These are phyloP conservation scores for Vireo altiloquus DNA, from an alignment of 2,113 vertebrate species.

Conservation along the genomic window DNA sequence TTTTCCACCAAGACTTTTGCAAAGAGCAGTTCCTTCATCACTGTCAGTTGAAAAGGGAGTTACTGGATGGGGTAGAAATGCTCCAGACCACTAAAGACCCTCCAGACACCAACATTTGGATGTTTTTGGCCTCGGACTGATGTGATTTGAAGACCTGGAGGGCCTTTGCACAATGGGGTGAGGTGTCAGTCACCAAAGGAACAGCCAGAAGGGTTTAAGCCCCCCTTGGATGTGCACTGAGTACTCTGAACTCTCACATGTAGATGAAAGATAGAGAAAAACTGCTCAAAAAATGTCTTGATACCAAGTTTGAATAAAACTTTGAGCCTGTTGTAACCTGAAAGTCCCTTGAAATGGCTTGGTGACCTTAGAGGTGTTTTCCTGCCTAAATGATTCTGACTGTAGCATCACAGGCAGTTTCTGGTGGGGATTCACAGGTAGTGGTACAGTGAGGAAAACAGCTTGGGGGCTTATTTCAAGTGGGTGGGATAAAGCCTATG, in stretches of 20 bases:
- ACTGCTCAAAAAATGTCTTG: neutral
- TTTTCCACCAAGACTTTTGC: neutral
- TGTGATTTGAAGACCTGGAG: neutral
- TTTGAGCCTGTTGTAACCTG: neutral
- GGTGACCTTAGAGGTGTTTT: neutral
- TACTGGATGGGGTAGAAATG: neutral
- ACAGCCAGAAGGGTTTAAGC: neutral
- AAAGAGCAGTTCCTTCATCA: neutral
- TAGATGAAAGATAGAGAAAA: neutral
- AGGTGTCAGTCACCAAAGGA: neutral
- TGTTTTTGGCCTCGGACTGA: neutral
- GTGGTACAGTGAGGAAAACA: fast-evolving
- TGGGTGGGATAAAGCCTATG: neutral
- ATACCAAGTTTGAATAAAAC: neutral
- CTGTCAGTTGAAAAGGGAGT: neutral
- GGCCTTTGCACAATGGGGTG: fast-evolving
- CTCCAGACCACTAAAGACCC: neutral
- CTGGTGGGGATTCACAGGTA: neutral
- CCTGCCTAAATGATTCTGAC: neutral
- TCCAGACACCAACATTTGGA: neutral
- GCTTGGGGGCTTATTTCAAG: neutral
- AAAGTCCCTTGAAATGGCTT: neutral
- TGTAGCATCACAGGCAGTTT: neutral
- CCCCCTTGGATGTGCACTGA: neutral
- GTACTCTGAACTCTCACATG: neutral